These are phyloP conservation scores for Harpagifer antarcticus DNA, from an alignment of 2,797 vertebrate species.

Conservation along the genomic window DNA sequence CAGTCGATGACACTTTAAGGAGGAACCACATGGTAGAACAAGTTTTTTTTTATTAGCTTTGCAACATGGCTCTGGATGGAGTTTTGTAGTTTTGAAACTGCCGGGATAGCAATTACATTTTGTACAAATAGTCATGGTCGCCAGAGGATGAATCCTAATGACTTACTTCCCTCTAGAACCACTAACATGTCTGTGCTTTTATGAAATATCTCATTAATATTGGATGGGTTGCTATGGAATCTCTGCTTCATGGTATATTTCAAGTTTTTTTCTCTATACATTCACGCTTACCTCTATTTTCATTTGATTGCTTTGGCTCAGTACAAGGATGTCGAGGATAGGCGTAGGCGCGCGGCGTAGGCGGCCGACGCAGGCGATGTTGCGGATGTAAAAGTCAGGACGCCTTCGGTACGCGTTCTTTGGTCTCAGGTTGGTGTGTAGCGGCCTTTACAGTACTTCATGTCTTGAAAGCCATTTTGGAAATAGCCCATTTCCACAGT, in stretches of 20 bases:
- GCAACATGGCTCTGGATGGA: slow-evolving; percentile 12
- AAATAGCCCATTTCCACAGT: slow-evolving; percentile 65
- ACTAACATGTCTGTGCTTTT: neutral
- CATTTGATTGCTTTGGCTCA: slow-evolving; percentile 24
- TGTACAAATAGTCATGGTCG: neutral
- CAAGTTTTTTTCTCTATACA: neutral
- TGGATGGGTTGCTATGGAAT: neutral
- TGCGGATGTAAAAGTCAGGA: too few relatives aligned
- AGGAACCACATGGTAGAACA: slow-evolving; percentile 28
- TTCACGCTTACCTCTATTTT: slow-evolving; percentile 29
- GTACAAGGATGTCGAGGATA: slow-evolving; percentile 39
- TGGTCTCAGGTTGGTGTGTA: too few relatives aligned
- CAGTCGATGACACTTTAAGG: slow-evolving; percentile 63
- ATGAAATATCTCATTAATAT: neutral
- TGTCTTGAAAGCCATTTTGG: slow-evolving; percentile 60
- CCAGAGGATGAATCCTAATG: slow-evolving; percentile 5
- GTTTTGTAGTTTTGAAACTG: neutral
- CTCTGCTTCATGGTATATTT: slow-evolving; percentile 7
- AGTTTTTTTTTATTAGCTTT: slow-evolving; percentile 21
- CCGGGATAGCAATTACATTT: neutral
- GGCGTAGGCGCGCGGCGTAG: too few relatives aligned
- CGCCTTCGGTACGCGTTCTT: too few relatives aligned
- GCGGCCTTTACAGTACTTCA: slow-evolving; percentile 36
- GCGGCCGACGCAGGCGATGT: too few relatives aligned
- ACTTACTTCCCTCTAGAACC: neutral